phyloP scores from a whole-genome alignment of 2,113 vertebrate genomes.

The Lucifuga dentata region DNA sequence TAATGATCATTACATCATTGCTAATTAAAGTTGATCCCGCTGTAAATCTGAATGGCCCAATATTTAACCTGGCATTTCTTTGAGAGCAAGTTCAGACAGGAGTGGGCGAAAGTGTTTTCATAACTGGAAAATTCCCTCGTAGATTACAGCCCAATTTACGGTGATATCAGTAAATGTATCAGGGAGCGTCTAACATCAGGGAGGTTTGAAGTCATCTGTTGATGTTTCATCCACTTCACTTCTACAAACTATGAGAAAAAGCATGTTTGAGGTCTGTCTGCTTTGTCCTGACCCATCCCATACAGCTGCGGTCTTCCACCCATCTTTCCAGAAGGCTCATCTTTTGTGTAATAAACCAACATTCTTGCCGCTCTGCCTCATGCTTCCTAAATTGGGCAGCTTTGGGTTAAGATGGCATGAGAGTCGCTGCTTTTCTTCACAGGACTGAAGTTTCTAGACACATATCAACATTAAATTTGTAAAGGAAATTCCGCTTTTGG shows the following conservation, averaged over 20 bases:
- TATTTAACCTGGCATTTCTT: not conserved
- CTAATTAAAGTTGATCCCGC: not conserved
- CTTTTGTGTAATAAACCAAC: constrained; percentile 50
- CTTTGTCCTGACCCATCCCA: constrained; percentile 51
- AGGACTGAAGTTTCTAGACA: no score
- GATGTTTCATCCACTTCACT: constrained; percentile 58
- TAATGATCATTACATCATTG: not conserved
- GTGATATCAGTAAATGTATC: constrained; percentile 48
- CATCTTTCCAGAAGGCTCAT: constrained; percentile 51
- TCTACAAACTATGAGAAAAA: constrained; percentile 34
- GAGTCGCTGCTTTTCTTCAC: constrained; percentile 7
- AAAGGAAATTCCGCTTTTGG: constrained; percentile 39
- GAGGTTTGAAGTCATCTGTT: constrained; percentile 66
- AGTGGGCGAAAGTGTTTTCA: constrained; percentile 2
- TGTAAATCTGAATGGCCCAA: not conserved
- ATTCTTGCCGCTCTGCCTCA: constrained; percentile 60
- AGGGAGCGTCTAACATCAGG: constrained; percentile 39
- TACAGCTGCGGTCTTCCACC: constrained; percentile 51
- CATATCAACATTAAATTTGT: not conserved
- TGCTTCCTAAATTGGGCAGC: constrained; percentile 31
- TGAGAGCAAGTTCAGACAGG: not conserved
- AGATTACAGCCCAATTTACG: constrained; percentile 35
- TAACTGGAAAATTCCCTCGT: constrained; percentile 59
- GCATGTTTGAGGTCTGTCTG: constrained; percentile 35
- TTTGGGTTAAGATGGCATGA: constrained; percentile 23